Conservation (phyloP, 2,797 vertebrate genomes). For the Myotis planiceps region DNA sequence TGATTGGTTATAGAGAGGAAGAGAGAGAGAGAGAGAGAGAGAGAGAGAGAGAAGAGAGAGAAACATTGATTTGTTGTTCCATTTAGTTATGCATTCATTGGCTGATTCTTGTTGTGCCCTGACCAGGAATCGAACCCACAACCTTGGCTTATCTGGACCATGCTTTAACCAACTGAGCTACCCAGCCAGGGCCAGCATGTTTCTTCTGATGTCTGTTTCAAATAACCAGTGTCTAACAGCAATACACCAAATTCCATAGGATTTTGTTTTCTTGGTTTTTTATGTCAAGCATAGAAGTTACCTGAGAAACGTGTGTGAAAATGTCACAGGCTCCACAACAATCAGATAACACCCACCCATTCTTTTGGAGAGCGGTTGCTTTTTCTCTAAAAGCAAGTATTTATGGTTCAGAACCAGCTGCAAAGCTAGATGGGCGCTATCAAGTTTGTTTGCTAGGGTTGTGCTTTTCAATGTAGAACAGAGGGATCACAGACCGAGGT, state of each 20-base stretch:
- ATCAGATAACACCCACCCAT: background rate
- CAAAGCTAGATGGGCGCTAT: background rate
- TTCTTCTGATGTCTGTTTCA: background rate
- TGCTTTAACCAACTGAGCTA: background rate
- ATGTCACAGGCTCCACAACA: background rate
- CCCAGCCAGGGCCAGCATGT: background rate
- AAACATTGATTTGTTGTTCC: background rate
- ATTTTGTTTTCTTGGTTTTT: conserved; percentile 14
- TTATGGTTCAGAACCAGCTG: background rate
- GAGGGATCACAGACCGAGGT: background rate
- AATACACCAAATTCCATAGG: background rate
- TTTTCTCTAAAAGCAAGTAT: conserved; percentile 1
- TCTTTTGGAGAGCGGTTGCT: background rate
- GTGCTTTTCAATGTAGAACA: background rate
- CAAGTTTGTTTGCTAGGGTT: background rate
- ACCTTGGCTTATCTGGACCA: background rate
- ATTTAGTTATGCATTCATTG: background rate
- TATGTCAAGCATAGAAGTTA: background rate
- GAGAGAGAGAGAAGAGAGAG: background rate
- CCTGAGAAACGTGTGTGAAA: conserved; percentile 29
- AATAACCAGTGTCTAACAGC: background rate
- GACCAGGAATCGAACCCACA: background rate
- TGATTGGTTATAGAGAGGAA: background rate
- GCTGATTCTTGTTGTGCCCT: background rate
- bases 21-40: background rate